Percentiles rank a stretch among this genome's conserved stretches.
These are phyloP conservation scores for Lycaena phlaeas DNA, from an alignment of 2,888 invertebrate genomes.

Conservation along the genomic window DNA sequence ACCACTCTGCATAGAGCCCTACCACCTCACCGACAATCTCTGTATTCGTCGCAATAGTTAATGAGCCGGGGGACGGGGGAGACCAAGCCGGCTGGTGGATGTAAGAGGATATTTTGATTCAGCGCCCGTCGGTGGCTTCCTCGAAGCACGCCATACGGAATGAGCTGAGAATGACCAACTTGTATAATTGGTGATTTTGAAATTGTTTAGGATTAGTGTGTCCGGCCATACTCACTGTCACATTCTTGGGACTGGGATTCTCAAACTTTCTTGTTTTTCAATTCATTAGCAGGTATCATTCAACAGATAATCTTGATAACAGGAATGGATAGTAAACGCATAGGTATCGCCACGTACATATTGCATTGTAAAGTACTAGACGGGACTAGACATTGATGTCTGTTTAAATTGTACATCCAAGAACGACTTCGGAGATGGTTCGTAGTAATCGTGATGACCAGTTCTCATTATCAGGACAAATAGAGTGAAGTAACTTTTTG, in stretches of 20 bases:
- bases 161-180: slow-evolving; percentile 27
- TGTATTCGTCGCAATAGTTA: slow-evolving; percentile 9
- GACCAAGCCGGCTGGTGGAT: slow-evolving; percentile 17
- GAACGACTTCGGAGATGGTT: no score
- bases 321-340: no score
- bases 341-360: no score
- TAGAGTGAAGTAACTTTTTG: no score
- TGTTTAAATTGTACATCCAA: no score
- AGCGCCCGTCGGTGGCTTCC: slow-evolving; percentile 55
- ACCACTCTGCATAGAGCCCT: slow-evolving; percentile 20
- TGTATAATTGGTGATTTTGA: slow-evolving; percentile 20
- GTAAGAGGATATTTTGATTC: slow-evolving; percentile 63
- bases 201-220: slow-evolving; percentile 14
- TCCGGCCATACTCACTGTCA: slow-evolving; percentile 7
- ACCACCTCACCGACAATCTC: slow-evolving; percentile 11
- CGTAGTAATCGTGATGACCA: no score
- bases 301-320: no score
- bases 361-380: no score
- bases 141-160: slow-evolving; percentile 43
- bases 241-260: not conserved
- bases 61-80: slow-evolving; percentile 14
- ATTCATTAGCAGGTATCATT: no score
- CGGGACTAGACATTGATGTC: no score
- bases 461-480: no score
- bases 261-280: slow-evolving; percentile 1